Percentiles rank a stretch among this genome's conserved stretches.
These are phyloP conservation scores for Drosophila diplacantha DNA, from an alignment of 2,888 invertebrate genomes.

Conservation along the genomic window DNA sequence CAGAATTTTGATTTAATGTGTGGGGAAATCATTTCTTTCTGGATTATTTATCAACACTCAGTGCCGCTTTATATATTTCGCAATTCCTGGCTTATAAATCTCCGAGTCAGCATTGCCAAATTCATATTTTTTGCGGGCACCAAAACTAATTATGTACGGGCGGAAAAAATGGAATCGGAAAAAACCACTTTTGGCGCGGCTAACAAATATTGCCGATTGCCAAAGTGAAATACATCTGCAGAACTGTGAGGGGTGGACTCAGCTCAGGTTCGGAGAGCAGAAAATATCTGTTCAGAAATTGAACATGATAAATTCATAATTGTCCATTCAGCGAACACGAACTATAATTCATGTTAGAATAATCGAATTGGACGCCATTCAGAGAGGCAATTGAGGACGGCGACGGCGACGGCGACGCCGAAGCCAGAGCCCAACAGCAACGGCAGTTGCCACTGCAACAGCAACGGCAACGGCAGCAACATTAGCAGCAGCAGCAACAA, in stretches of 20 bases:
- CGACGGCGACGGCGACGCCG: conserved; percentile 66
- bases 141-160: conserved; percentile 64
- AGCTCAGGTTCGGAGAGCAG: conserved; percentile 44
- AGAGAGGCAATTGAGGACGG: conserved; percentile 70
- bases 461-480: conserved; percentile 28
- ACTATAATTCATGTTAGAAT: conserved; percentile 73
- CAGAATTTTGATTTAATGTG: conserved; percentile 1
- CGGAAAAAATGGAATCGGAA: conserved; percentile 34
- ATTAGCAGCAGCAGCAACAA: conserved; percentile 31
- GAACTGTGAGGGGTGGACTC: conserved; percentile 3
- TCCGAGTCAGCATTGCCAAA: conserved; percentile 35
- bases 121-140: conserved; percentile 26
- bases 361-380: conserved; percentile 74
- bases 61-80: not conserved
- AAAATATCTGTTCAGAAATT: conserved; percentile 70
- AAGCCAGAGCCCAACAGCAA: conserved; percentile 64
- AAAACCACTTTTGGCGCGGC: conserved; percentile 30
- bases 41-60: not conserved
- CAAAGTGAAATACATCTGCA: conserved; percentile 45
- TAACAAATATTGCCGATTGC: conserved; percentile 31
- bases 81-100: conserved; percentile 52
- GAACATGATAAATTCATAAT: conserved; percentile 74
- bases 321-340: conserved; percentile 74
- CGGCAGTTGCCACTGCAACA: conserved; percentile 17
- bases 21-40: not conserved